Evolutionary conservation across 1,140 invertebrate species (phyloP).

Genomic region (Drosophila nigrodunni): DNA sequence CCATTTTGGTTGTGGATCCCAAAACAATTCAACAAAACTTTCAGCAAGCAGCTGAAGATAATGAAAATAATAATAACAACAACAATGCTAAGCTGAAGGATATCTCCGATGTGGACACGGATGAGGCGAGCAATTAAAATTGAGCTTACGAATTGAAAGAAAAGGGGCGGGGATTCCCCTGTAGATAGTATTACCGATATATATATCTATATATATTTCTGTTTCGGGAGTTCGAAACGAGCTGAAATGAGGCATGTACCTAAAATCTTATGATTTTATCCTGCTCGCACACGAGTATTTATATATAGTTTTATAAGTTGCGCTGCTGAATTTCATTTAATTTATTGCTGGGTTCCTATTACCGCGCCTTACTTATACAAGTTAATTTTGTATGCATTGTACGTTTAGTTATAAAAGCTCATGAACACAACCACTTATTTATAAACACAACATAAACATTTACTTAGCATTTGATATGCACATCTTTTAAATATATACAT

Average conservation of each 20-base stretch:
- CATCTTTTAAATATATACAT: constrained; percentile 30
- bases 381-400: constrained; percentile 43
- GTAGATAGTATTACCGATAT: constrained; percentile 57
- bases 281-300: constrained; percentile 55
- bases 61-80: constrained; percentile 45
- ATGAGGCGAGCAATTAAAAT: constrained; percentile 78
- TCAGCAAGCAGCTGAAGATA: constrained; percentile 65
- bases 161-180: constrained; percentile 7
- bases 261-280: constrained; percentile 47
- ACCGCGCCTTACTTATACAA: constrained; percentile 32
- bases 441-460: constrained; percentile 66
- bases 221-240: constrained; percentile 21
- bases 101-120: constrained; percentile 79
- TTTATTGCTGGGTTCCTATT: constrained; percentile 53
- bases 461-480: constrained; percentile 61
- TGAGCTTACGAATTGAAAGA: too few relatives aligned
- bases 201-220: constrained; percentile 1
- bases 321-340: constrained; percentile 53
- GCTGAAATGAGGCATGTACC: constrained; percentile 69
- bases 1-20: constrained; percentile 86
- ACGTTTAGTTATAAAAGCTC: constrained; percentile 50
- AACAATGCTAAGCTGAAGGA: constrained; percentile 66
- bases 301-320: constrained; percentile 57
- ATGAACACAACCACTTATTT: constrained; percentile 68
- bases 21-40: constrained; percentile 73